Evolutionary conservation across 1,140 invertebrate genomes (phyloP).

Genomic region (Eumeta japonica): DNA sequence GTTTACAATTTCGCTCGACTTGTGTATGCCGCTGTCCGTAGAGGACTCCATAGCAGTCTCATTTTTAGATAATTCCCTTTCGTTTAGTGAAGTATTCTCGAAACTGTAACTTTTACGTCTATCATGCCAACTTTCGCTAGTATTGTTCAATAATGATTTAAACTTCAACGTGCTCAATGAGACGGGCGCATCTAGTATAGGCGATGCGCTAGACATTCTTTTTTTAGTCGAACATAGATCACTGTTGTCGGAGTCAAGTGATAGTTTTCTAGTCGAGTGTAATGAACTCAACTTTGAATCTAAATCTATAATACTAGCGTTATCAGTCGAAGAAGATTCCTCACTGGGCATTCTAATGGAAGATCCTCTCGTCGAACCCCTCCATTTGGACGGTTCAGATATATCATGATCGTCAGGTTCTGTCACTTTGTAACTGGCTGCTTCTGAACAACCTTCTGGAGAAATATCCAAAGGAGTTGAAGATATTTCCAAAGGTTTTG

Average conservation of each 20-base stretch:
- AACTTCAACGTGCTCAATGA: conserved; percentile 46
- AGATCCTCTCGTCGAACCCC: conserved; percentile 57
- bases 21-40: conserved; percentile 70
- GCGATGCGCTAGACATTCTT: conserved; percentile 26
- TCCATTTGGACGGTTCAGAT: conserved; percentile 60
- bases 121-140: conserved; percentile 65
- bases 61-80: conserved; percentile 42
- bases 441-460: conserved; percentile 26
- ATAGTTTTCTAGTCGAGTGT: conserved; percentile 32
- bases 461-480: conserved; percentile 39
- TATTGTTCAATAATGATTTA: conserved; percentile 41
- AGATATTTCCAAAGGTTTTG: conserved; percentile 40
- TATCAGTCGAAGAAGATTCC: conserved; percentile 36
- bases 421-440: conserved; percentile 49
- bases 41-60: conserved; percentile 64
- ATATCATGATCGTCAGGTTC: conserved; percentile 50
- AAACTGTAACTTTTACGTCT: conserved; percentile 73
- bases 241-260: conserved; percentile 27
- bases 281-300: conserved; percentile 27
- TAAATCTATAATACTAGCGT: conserved; percentile 56
- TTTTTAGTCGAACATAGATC: conserved; percentile 25
- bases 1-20: conserved; percentile 65
- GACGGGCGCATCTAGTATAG: conserved; percentile 35
- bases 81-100: conserved; percentile 61
- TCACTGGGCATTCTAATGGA: conserved; percentile 64